Percentiles rank a stretch among this genome's conserved stretches.
Conservation (phyloP, 2,888 invertebrate genomes). For the Heliconius erato region DNA sequence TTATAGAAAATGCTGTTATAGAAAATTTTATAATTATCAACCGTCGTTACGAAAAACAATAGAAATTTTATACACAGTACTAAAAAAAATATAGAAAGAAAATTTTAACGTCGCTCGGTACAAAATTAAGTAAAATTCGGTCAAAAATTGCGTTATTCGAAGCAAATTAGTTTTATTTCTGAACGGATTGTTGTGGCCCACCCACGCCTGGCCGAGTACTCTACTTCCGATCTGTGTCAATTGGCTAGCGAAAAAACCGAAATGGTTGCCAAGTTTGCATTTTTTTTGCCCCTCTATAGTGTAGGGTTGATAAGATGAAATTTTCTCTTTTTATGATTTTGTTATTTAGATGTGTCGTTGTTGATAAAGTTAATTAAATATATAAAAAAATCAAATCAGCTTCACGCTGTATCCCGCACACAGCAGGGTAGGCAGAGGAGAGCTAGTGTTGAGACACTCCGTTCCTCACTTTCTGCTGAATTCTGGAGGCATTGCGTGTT, state of each 20-base stretch:
- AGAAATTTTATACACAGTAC: background rate
- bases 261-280: constrained; percentile 71
- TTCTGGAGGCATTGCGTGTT: too few species aligned
- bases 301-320: constrained; percentile 28
- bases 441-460: too few species aligned
- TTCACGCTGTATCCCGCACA: too few species aligned
- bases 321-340: background rate
- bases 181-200: constrained; percentile 64
- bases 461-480: too few species aligned
- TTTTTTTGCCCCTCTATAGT: constrained; percentile 38
- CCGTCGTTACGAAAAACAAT: background rate
- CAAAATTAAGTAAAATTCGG: constrained; percentile 29
- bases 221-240: constrained; percentile 79
- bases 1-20: background rate
- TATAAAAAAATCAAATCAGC: too few species aligned
- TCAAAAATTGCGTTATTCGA: constrained; percentile 40
- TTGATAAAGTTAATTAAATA: background rate
- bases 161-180: constrained; percentile 46
- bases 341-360: background rate
- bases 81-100: background rate
- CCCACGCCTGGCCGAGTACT: constrained; percentile 74
- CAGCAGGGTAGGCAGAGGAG: too few species aligned
- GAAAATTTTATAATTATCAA: background rate
- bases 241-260: constrained; percentile 71
- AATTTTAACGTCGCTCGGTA: background rate